Conservation (phyloP, 2,888 invertebrate species). For the Venusia cambrica region DNA sequence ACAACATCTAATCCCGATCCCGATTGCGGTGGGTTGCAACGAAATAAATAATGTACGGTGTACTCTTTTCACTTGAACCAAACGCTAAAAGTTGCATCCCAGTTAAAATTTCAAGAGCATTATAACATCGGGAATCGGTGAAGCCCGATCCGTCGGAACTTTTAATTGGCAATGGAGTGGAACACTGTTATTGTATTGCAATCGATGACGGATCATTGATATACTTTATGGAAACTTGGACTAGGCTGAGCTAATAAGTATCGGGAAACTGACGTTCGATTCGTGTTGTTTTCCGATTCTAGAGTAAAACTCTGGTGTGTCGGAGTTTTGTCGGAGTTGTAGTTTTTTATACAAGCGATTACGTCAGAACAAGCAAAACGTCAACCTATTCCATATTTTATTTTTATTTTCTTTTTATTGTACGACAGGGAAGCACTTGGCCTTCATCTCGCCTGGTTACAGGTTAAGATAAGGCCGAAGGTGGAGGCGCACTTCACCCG, state of each 20-base stretch:
- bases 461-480: too few species aligned
- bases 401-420: too few species aligned
- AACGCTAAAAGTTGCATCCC: constrained; percentile 45
- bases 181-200: constrained; percentile 58
- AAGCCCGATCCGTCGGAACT: constrained; percentile 57
- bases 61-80: constrained; percentile 28
- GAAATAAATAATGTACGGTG: constrained; percentile 18
- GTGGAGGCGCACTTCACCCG: too few species aligned
- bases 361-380: too few species aligned
- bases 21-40: constrained; percentile 14
- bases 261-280: too few species aligned
- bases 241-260: constrained; percentile 18
- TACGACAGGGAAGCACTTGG: too few species aligned
- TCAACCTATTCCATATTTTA: too few species aligned
- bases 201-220: constrained; percentile 48
- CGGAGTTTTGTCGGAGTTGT: too few species aligned
- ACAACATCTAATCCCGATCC: not conserved
- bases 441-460: too few species aligned
- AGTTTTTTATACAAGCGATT: too few species aligned
- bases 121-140: constrained; percentile 53
- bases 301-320: too few species aligned
- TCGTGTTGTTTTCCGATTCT: too few species aligned
- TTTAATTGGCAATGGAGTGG: constrained; percentile 69
- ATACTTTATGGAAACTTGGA: constrained; percentile 42
- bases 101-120: constrained; percentile 61